Evolutionary conservation across 2,113 vertebrate genomes (phyloP), one percentile per base, ranked within the genome.

Genomic region (Craseonycteris thonglongyai): DNA sequence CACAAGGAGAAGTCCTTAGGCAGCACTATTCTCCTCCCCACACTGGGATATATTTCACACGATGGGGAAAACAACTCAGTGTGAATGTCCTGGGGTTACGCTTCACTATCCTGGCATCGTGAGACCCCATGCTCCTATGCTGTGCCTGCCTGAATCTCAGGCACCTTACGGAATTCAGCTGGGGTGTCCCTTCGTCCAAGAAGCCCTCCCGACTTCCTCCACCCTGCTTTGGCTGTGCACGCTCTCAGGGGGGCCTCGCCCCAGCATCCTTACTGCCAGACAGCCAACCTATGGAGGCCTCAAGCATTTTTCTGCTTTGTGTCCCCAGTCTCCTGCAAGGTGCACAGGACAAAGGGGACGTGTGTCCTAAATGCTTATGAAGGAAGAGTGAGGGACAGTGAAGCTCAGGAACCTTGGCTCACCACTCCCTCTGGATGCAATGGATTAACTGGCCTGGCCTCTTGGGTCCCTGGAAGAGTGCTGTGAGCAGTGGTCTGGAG

Each of bases 181-280:
- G 78, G 74, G 63, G 51, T 5, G 10, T 7, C 38, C 15, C 81
- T 91, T 90, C 71, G 11, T 66, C 58, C 35, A 40, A 58, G 59
- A 69, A 63, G 90, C 61, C 38, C 35, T 90, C 80, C 91, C 45
- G 82, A 78, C 40, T 81, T 69, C 11, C 22, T 30, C 65, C 38
- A 15, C 18, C 3, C 80, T 47, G 47, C 30, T 45, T 18, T 18
- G 0, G 15, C 42, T 33, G 54, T 12, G 18, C 19, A 63, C 6
- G 74, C 12, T 42, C 40, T 33, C 19, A 22, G 42, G 35, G 28
- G n/a, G 33, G 38, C 56, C 65, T 59, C 26, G 13, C 18, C 61
- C 66, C 6, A 10, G 82, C 12, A 12, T 66, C 15, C 40, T 82
- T 74, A 47, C 33, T 82, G 59, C 19, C 42, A 24, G 26, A 63